Base-by-base conservation (phyloP, 1,140 invertebrate species). In the Heterodera carotae region DNA sequence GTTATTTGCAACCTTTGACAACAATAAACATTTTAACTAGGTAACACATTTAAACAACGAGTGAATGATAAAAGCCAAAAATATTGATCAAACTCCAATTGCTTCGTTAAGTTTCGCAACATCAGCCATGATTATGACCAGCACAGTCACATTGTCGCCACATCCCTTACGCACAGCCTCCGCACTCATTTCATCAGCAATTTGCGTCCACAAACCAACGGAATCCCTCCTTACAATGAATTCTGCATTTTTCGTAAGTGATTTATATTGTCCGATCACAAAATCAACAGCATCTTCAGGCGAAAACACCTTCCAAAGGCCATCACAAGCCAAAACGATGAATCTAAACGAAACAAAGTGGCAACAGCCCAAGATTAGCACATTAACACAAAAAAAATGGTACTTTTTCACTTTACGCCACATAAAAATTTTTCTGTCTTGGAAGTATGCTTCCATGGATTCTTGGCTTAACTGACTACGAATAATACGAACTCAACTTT, bases 81-180 rank as follows among this genome's bases (percentile, higher is more conserved):
- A n/a, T n/a, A 39, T 27, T 18, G 31, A 69, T 69, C n/a, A 69
- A 34, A 43, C 48, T 2, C 7, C 29, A 25, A 71, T 18, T 1
- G 48, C 18, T n/a, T 53, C 59, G 36, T 31, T 53, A 10, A 71
- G 31, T 71, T 71, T 59, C 48, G 48, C n/a, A 22, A 33, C 22
- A 31, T 48, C 25, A 31, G 39, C 66, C 36, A 83, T 77, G 7
- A 68, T 75, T n/a, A 89, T 80, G 31, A 90, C 69, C 0, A 90
- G 48, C 31, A 90, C 89, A n/a, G 90, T 89, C 8, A 90, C 90
- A 84, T 90, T 90, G 80, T 90, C 90, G 2, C 89, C 90, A 84
- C 89, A 90, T 3, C 89, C 84, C 73, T 88, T 83, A 33, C 87
- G 79, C 22, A 90, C 86, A 2, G 90, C 89, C 78, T 89, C 89